phyloP scores from a whole-genome alignment of 2,888 invertebrate species.

The Nemoura dubitans region DNA sequence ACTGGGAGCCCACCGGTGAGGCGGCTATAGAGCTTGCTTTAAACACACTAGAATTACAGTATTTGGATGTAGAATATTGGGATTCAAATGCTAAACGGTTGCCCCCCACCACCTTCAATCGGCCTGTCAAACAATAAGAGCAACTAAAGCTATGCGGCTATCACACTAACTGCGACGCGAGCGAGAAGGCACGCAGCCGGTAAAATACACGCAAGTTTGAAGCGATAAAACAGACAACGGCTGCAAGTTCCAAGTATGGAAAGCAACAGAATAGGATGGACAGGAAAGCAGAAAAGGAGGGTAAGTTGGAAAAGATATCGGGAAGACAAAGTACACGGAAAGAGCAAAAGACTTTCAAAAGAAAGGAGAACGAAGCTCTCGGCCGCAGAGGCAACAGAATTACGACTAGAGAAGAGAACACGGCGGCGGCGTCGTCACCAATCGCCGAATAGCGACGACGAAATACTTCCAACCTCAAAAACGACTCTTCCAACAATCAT shows the following conservation, averaged over 20 bases:
- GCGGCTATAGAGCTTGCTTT: background rate
- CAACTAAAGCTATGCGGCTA: background rate
- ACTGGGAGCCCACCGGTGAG: background rate
- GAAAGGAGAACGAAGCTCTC: background rate
- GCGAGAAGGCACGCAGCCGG: background rate
- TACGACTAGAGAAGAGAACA: constrained; percentile 12
- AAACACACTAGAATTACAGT: constrained; percentile 1
- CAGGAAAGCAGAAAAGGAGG: background rate
- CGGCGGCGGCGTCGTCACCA: background rate
- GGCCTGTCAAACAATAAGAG: background rate
- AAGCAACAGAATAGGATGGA: too few relatives aligned
- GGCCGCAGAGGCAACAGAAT: background rate
- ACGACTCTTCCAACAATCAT: constrained; percentile 12
- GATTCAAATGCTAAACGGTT: background rate
- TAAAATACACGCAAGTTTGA: background rate
- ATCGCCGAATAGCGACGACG: background rate
- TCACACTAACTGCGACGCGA: background rate
- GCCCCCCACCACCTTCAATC: background rate
- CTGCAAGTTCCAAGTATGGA: background rate
- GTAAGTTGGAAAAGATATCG: background rate
- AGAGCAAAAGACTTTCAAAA: background rate
- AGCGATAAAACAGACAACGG: background rate
- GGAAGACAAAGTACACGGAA: background rate
- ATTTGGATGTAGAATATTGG: background rate
- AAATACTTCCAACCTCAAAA: background rate